Base-by-base conservation (phyloP, 2,888 invertebrate genomes). In the Gonocerus acuteangulatus region DNA sequence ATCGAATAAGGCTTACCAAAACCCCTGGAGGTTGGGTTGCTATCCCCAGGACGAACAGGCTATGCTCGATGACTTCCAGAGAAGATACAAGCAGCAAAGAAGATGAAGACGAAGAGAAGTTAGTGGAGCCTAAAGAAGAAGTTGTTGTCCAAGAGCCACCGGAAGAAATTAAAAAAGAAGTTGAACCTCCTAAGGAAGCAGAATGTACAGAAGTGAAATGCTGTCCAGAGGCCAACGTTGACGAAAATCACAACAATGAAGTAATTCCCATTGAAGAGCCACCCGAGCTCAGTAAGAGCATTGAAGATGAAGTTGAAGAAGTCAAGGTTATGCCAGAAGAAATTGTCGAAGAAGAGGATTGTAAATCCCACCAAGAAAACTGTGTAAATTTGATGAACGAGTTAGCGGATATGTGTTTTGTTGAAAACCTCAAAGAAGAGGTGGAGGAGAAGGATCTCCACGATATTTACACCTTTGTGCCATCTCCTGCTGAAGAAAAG, bases 11-110 rank as follows among this genome's bases (percentile, higher is more conserved):
- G 70, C 78, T 90, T 72, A 86, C 87, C 68, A 89, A 89, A 73
- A 89, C 89, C 19, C 80, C 86, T 45, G 80, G 81, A 73, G 89
- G 89, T 70, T 89, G 89, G 90, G 82, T 86, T 63, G 87, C 87
- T 62, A 86, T 86, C 75, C 89, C 89, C 69, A 81, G 86, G 70
- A 89, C 89, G 52, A 85, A 85, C 73, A 80, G 76, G 72, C 76
- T 76, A 15, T 60, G 45, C 15, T 22, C 36, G 2, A 23, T 32
- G 48, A 16, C 48, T 19, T 58, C 58, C 15, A 18, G 52, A 51
- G 62, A 65, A 64, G 48, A 61, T 61, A 65, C 60, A 45, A 67
- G 32, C 16, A 32, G 47, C 22, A 48, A 21, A 44, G 59, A 52
- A 48, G 61, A 60, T 15, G 48, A 47, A 18, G 52, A 61, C 2